phyloP scores from a whole-genome alignment of 2,888 invertebrate species.

The Mimumesa dahlbomi region DNA sequence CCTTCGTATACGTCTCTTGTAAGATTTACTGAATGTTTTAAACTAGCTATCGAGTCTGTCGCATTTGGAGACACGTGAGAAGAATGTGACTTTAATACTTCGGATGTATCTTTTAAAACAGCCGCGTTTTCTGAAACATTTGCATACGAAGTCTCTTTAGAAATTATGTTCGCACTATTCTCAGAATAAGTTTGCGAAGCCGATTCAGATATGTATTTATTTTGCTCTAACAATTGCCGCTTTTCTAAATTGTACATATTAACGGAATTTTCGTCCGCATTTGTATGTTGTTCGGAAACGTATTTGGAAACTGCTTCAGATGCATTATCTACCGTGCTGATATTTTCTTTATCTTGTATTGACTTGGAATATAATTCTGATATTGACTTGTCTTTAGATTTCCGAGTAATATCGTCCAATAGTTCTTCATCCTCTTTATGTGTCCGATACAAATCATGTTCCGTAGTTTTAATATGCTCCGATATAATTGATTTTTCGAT shows the following conservation, averaged over 20 bases:
- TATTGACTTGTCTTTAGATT: constrained; percentile 63
- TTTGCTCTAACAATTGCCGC: not conserved
- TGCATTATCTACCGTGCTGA: constrained; percentile 8
- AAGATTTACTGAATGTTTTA: not conserved
- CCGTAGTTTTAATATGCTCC: constrained; percentile 64
- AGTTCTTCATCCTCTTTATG: constrained; percentile 60
- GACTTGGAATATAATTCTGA: constrained; percentile 66
- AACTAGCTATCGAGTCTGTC: not conserved
- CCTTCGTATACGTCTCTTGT: not conserved
- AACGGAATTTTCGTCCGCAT: constrained; percentile 6
- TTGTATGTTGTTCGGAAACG: constrained; percentile 1
- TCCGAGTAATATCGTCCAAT: constrained; percentile 63
- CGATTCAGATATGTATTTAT: no score
- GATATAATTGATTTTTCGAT: constrained; percentile 75
- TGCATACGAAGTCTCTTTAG: not conserved
- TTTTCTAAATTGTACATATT: not conserved
- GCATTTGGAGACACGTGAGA: constrained; percentile 3
- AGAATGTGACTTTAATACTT: constrained; percentile 12
- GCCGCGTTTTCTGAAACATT: not conserved
- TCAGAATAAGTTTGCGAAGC: no score
- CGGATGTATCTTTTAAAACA: constrained; percentile 9
- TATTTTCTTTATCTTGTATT: constrained; percentile 24
- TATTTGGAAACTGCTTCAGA: constrained; percentile 14
- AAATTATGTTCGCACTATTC: no score
- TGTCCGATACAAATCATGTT: constrained; percentile 34